A percentile compares a stretch with the other conserved stretches of the same genome.
phyloP scores from a whole-genome alignment of 1,140 invertebrate species.

The Dinothrombium tinctorium region DNA sequence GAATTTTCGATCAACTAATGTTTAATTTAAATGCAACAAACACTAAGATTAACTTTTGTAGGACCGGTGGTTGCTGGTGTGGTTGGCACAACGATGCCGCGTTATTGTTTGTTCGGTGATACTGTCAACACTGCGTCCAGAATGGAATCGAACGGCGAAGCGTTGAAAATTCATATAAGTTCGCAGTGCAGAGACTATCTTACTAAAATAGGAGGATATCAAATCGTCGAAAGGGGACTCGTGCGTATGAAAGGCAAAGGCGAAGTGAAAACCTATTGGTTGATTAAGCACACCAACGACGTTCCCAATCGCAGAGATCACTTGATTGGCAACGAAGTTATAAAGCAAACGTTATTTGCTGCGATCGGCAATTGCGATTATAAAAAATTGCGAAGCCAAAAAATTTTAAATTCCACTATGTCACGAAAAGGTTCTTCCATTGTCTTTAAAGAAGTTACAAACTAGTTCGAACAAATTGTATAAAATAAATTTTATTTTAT shows the following conservation, averaged over 20 bases:
- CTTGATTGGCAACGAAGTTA: too few species aligned
- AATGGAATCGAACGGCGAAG: conserved; percentile 37
- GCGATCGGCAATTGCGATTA: too few species aligned
- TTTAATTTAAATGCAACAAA: too few species aligned
- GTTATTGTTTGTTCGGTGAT: conserved; percentile 70
- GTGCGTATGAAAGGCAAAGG: conserved; percentile 25
- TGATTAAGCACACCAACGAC: conserved; percentile 10
- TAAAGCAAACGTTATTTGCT: too few species aligned
- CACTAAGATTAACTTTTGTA: too few species aligned
- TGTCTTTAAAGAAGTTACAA: too few species aligned
- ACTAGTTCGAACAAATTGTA: too few species aligned
- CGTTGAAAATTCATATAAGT: conserved; percentile 65
- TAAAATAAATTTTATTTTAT: too few species aligned
- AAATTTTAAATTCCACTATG: too few species aligned
- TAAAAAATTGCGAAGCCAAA: too few species aligned
- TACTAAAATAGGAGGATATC: conserved; percentile 53
- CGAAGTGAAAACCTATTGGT: conserved; percentile 22
- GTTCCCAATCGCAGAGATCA: not conserved
- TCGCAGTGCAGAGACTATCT: conserved; percentile 57
- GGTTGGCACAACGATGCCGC: conserved; percentile 65
- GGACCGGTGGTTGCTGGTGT: conserved; percentile 77
- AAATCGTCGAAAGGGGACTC: conserved; percentile 44
- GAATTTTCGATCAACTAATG: too few species aligned
- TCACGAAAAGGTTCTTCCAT: too few species aligned
- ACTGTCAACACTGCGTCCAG: conserved; percentile 30